Percentiles rank a stretch among this genome's conserved stretches.
These are phyloP conservation scores for Drosophila ezoana DNA, from an alignment of 2,888 invertebrate species.

Conservation along the genomic window DNA sequence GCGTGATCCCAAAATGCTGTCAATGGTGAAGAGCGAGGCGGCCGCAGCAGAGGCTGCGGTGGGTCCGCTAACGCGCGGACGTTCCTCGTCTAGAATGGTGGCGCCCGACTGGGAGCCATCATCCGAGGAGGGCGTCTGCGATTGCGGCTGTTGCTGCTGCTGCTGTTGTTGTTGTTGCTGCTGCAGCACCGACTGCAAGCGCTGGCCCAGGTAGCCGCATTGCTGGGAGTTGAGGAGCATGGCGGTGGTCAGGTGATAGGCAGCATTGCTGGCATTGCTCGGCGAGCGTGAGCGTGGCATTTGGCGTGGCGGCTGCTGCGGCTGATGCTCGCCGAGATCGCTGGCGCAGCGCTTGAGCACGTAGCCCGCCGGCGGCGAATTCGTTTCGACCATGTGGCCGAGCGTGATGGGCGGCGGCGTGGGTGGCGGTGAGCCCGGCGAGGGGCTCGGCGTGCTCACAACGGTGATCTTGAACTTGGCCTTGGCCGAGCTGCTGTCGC, in stretches of 20 bases:
- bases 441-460: conserved; percentile 82
- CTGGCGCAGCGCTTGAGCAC: conserved; percentile 81
- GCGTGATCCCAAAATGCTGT: conserved; percentile 92
- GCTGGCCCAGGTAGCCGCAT: conserved; percentile 84
- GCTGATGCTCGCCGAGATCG: conserved; percentile 67
- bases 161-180: conserved; percentile 72
- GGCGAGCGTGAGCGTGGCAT: conserved; percentile 57
- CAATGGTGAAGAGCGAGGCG: conserved; percentile 92
- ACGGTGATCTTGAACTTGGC: conserved; percentile 84
- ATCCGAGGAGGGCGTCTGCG: conserved; percentile 82
- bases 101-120: conserved; percentile 82
- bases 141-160: conserved; percentile 65
- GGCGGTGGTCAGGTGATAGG: conserved; percentile 84
- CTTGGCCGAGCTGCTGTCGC: conserved; percentile 56
- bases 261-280: conserved; percentile 72
- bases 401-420: conserved; percentile 73
- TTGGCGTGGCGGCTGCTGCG: conserved; percentile 67
- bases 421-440: conserved; percentile 80
- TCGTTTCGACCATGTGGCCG: conserved; percentile 81
- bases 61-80: conserved; percentile 57
- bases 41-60: conserved; percentile 85
- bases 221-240: conserved; percentile 85
- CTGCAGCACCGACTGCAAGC: conserved; percentile 84
- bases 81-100: conserved; percentile 82
- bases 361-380: conserved; percentile 78